Evolutionary conservation across 1,140 invertebrate species (phyloP).

Genomic region (Drosophila neocordata): DNA sequence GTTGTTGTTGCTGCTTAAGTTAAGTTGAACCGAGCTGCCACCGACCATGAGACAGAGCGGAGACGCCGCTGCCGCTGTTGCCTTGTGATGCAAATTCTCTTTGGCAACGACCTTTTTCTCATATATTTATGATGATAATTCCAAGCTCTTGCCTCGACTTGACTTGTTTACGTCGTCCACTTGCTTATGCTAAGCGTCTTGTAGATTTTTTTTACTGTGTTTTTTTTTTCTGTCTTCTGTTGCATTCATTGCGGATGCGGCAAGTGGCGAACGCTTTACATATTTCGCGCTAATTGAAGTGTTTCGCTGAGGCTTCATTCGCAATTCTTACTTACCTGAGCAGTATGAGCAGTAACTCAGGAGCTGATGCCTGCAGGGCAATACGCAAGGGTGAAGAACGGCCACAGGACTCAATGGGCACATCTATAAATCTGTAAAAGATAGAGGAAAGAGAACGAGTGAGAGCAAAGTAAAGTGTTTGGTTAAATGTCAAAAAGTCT

Average conservation of each 20-base stretch:
- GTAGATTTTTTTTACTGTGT: constrained; percentile 15
- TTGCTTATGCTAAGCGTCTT: constrained; percentile 77
- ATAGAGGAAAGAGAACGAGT: constrained; percentile 9
- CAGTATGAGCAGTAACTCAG: constrained; percentile 89
- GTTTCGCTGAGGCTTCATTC: constrained; percentile 18
- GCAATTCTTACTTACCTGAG: constrained; percentile 82
- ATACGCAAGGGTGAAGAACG: constrained; percentile 87
- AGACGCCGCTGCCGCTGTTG: constrained; percentile 49
- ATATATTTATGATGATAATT: constrained; percentile 77
- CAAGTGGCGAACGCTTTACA: constrained; percentile 67
- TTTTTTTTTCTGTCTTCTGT: constrained; percentile 40
- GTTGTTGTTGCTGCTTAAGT: constrained; percentile 38
- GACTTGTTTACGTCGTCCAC: constrained; percentile 37
- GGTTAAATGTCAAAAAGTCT: constrained; percentile 35
- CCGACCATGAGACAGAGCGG: constrained; percentile 66
- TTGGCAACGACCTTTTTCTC: constrained; percentile 69
- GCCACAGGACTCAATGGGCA: constrained; percentile 90
- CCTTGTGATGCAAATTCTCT: constrained; percentile 79
- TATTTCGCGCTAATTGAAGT: constrained; percentile 77
- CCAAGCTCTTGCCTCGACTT: constrained; percentile 24
- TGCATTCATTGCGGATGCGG: constrained; percentile 60
- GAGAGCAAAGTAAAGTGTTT: too few relatives aligned
- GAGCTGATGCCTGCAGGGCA: constrained; percentile 87
- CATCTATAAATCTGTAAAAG: constrained; percentile 87
- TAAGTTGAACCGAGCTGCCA: constrained; percentile 59